These are phyloP conservation scores for Tetramorium simillimum DNA, from an alignment of 1,140 invertebrate genomes.

Conservation along the genomic window DNA sequence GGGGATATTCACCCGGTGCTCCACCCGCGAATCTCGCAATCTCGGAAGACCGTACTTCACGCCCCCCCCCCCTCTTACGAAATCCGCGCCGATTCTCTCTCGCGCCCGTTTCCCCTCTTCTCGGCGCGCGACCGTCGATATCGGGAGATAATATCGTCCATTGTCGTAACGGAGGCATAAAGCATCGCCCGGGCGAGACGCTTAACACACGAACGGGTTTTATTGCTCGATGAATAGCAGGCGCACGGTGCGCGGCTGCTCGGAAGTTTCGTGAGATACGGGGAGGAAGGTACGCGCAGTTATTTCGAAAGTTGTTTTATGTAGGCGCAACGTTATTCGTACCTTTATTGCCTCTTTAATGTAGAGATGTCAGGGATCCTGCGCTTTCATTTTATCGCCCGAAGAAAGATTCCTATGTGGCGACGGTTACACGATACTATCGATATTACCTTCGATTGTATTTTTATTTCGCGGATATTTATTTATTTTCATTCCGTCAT, in stretches of 20 bases:
- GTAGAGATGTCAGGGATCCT: not conserved
- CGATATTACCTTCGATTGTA: constrained; percentile 10
- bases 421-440: not conserved
- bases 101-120: not conserved
- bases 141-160: constrained; percentile 56
- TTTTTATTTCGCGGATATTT: not conserved
- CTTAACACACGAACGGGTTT: constrained; percentile 60
- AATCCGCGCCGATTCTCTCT: not conserved
- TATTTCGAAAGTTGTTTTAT: constrained; percentile 48
- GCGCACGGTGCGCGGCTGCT: constrained; percentile 3
- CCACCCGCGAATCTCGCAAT: constrained; percentile 22
- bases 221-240: constrained; percentile 52
- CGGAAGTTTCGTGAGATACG: constrained; percentile 21
- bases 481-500: not conserved
- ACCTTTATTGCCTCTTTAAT: constrained; percentile 37
- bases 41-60: constrained; percentile 4
- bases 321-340: not conserved
- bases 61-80: no score
- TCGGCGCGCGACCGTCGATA: not conserved
- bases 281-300: constrained; percentile 10
- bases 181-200: constrained; percentile 44
- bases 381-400: constrained; percentile 6
- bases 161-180: constrained; percentile 64
- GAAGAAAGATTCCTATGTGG: not conserved
- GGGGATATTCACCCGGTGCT: not conserved